Base-by-base conservation (phyloP, 1,140 invertebrate genomes). In the Rhysida immarginata region DNA sequence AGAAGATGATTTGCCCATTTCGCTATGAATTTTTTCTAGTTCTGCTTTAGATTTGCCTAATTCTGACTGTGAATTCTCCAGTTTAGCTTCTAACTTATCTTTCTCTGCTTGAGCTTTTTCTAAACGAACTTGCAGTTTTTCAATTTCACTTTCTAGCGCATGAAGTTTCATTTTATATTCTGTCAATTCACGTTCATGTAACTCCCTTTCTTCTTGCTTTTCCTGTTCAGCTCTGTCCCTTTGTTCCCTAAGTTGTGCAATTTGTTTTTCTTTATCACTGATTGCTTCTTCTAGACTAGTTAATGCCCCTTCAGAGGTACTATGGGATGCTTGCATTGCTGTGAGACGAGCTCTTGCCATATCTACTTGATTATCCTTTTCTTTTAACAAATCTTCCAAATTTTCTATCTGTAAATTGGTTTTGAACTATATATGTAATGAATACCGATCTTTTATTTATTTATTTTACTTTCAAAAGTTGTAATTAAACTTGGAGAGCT, bases 311-410 rank as follows among this genome's bases (percentile, higher is more conserved):
- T 93, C 89, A 43, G 85, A 90, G 56, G 83, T 88, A 69, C 87
- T 91, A 67, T 92, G 87, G 65, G 93, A 87, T 5, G 87, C 86
- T 76, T 93, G 89, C 81, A 93, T 89, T 48, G 86, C 83, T 16
- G 85, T 84, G 11, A 94, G 69, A 54, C 92, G 79, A 16, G 88
- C 85, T 60, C 91, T 77, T 0, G 92, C 87, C 83, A 94, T 91
- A 64, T 93, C 89, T 54, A 98, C 86, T 75, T 96, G 91, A 69
- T 94, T 93, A 70, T 98, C 95, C 74, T 97, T 97, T 70, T 98
- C 94, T 72, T 94, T 93, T 13, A 98, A 76, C 48, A 95, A 75
- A 67, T 96, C 93, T 76, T 98, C 95, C 43, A 97, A 73, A 70
- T 95, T 95, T 73, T 98, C 94, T 69, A 96, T 92, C 90, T 96